Evolutionary conservation across 2,888 invertebrate genomes (phyloP), one percentile per base, ranked within the genome.

Genomic region (Tuta absoluta): DNA sequence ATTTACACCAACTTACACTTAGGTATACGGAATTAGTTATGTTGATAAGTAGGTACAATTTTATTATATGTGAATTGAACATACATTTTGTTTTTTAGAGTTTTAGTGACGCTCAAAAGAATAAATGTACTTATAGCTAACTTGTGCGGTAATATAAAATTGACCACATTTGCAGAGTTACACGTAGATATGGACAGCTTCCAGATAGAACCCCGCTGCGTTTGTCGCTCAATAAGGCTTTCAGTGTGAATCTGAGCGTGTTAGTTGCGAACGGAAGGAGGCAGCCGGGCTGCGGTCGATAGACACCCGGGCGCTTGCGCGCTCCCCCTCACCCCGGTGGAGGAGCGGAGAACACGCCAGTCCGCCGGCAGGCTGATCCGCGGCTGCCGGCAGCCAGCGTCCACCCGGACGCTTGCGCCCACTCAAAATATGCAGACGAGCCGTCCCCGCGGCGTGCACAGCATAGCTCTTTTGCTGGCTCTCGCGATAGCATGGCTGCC

Each of bases 361-460:
- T 89, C 80, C 80, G 82, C 86, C 88, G 86, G 81, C 82, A 76
- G 87, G 78, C 80, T 78, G 77, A 74, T 71, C 81, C 86, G 86
- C 85, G 85, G 82, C 83, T 82, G 89, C 85, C 87, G 85, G 82
- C 83, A 84, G 83, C 79, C 74, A 75, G 80, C 84, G 81, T 78
- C 82, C 81, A 79, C 71, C 67, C 59, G 64, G 80, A 70, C 79
- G 80, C 79, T 70, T 72, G 81, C 79, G 78, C 78, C 73, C 78
- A 79, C 78, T 75, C 75, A 72, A 77, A 84, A 78, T 82, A 87
- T 86, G 86, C 78, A 80, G 76, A 77, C 84, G 84, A 75, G 76
- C 79, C 87, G 90, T 81, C 81, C 80, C 75, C 88, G 83, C 79
- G 83, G 81, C 78, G 82, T 85, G 77, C 79, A 82, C 78, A 86